phyloP scores from a whole-genome alignment of 2,888 invertebrate genomes.

The Myopa testacea region DNA sequence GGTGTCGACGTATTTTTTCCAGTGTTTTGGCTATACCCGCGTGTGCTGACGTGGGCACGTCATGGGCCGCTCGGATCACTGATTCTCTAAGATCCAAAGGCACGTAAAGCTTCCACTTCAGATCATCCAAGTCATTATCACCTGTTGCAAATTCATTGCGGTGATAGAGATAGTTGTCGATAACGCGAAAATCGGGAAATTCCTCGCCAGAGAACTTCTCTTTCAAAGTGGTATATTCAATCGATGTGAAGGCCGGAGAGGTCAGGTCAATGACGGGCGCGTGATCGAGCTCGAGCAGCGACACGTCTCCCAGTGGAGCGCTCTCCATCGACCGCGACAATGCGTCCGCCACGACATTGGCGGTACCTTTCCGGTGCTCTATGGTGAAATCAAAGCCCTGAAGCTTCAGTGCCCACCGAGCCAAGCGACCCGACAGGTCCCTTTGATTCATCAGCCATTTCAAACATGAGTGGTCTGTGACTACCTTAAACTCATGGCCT shows the following conservation, averaged over 20 bases:
- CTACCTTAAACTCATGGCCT: too few species aligned
- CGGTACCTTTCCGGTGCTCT: too few species aligned
- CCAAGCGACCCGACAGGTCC: not conserved
- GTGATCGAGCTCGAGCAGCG: not conserved
- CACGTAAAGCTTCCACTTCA: constrained; percentile 1
- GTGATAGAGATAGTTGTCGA: not conserved
- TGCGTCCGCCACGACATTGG: not conserved
- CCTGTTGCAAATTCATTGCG: too few species aligned
- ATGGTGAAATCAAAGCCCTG: not conserved
- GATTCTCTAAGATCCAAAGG: not conserved
- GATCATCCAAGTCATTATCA: not conserved
- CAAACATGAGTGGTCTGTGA: too few species aligned
- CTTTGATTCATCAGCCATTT: constrained; percentile 5
- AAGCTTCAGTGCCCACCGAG: not conserved
- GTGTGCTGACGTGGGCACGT: too few species aligned
- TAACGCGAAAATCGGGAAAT: constrained; percentile 2
- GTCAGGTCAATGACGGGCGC: not conserved
- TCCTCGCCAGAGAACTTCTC: not conserved
- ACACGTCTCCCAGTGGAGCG: not conserved
- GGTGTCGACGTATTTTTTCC: too few species aligned
- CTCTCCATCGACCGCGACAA: not conserved
- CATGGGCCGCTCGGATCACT: not conserved
- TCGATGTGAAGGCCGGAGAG: not conserved
- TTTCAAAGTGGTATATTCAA: not conserved
- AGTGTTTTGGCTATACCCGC: too few species aligned